phyloP scores from a whole-genome alignment of 2,797 vertebrate species.

The Syngnathus acus region DNA sequence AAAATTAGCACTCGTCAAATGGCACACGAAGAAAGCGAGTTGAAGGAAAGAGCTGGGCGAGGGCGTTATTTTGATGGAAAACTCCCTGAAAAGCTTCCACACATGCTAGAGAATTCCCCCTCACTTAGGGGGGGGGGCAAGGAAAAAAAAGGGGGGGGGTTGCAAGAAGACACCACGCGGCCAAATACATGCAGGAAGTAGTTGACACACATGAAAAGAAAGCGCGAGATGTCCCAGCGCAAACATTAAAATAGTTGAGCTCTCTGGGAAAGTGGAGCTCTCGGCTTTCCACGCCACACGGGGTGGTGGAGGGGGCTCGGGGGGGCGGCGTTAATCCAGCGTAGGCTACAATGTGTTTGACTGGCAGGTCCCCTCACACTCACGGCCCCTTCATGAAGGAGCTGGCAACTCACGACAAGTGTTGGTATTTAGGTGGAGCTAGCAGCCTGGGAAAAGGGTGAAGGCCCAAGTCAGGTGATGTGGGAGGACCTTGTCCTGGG shows the following conservation, averaged over 20 bases:
- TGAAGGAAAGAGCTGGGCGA: constrained; percentile 10
- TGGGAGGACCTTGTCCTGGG: constrained; percentile 30
- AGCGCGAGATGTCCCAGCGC: not conserved
- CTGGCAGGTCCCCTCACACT: constrained; percentile 41
- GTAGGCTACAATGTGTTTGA: constrained; percentile 60
- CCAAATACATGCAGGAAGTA: constrained; percentile 26
- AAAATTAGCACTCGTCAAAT: constrained; percentile 24
- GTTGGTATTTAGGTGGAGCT: constrained; percentile 39
- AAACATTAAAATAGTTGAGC: not conserved
- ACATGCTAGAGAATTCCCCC: constrained; percentile 70
- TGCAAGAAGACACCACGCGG: constrained; percentile 42
- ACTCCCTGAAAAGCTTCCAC: constrained; percentile 69
- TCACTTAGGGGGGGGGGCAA: constrained; percentile 21
- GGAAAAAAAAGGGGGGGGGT: constrained; percentile 9
- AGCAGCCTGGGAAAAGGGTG: constrained; percentile 42
- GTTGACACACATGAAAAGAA: constrained; percentile 12
- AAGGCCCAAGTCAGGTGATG: constrained; percentile 46
- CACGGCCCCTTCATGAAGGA: constrained; percentile 15
- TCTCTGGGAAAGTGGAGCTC: constrained; percentile 49
- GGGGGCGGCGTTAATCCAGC: constrained; percentile 46
- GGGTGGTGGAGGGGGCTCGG: constrained; percentile 5
- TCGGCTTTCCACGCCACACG: constrained; percentile 47
- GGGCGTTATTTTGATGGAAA: constrained; percentile 63
- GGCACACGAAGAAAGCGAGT: constrained; percentile 11
- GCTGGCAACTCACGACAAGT: constrained; percentile 35